Evolutionary conservation across 2,797 vertebrate species (phyloP).

Genomic region (Ambastaia sidthimunki): DNA sequence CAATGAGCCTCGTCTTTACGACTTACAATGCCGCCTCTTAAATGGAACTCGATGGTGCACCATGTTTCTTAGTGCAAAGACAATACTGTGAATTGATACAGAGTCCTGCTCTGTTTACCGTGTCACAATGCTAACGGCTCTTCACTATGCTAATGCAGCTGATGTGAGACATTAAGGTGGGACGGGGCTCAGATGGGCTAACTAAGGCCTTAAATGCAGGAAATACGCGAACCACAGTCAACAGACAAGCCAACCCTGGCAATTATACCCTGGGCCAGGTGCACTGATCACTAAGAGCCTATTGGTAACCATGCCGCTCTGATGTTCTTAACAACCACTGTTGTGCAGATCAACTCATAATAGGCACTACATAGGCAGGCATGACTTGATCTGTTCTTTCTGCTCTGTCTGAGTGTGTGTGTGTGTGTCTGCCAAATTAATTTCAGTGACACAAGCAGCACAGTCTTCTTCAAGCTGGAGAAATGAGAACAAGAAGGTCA

Average conservation of each 20-base stretch:
- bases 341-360: slow-evolving; percentile 83
- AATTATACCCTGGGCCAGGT: slow-evolving; percentile 86
- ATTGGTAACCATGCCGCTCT: slow-evolving; percentile 81
- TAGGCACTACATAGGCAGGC: slow-evolving; percentile 78
- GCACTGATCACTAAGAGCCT: slow-evolving; percentile 81
- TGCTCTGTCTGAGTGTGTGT: slow-evolving; percentile 67
- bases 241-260: slow-evolving; percentile 73
- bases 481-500: slow-evolving; percentile 56
- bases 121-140: slow-evolving; percentile 82
- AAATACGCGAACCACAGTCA: slow-evolving; percentile 73
- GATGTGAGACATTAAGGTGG: slow-evolving; percentile 80
- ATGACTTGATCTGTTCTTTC: slow-evolving; percentile 71
- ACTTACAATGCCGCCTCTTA: background rate
- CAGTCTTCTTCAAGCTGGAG: slow-evolving; percentile 59
- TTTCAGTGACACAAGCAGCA: slow-evolving; percentile 69
- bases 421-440: slow-evolving; percentile 76
- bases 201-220: slow-evolving; percentile 74
- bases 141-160: slow-evolving; percentile 86
- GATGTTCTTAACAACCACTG: slow-evolving; percentile 76
- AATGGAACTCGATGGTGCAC: slow-evolving; percentile 19
- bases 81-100: slow-evolving; percentile 42
- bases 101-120: slow-evolving; percentile 76
- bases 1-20: background rate
- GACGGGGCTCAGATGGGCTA: slow-evolving; percentile 81
- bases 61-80: slow-evolving; percentile 37